These are phyloP conservation scores for Dolichallabes microphthalmus DNA, from an alignment of 2,113 vertebrate species.

Conservation along the genomic window DNA sequence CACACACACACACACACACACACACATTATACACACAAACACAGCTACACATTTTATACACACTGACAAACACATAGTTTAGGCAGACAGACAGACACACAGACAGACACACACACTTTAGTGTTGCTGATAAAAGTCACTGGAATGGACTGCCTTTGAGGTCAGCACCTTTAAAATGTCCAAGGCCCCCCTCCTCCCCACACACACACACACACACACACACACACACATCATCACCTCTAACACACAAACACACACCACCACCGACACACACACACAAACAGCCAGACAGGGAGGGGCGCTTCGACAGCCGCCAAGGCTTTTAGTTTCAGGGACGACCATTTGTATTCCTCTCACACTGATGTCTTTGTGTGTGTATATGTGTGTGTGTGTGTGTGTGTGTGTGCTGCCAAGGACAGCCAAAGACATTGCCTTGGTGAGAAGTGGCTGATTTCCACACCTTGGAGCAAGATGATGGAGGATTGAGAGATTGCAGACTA, in stretches of 20 bases:
- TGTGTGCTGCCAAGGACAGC: slow-evolving; percentile 68
- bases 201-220: too few relatives aligned
- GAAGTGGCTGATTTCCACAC: slow-evolving; percentile 61
- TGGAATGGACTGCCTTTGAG: slow-evolving; percentile 59
- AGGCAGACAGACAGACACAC: background rate
- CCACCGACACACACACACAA: background rate
- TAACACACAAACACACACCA: slow-evolving; percentile 9
- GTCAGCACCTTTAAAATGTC: slow-evolving; percentile 58
- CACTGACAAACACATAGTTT: background rate
- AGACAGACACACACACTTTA: slow-evolving; percentile 33
- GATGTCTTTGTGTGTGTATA: slow-evolving; percentile 27
- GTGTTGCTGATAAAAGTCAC: slow-evolving; percentile 52
- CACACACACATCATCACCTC: background rate
- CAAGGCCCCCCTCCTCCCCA: slow-evolving; percentile 43
- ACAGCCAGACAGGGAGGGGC: slow-evolving; percentile 38
- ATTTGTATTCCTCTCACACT: slow-evolving; percentile 70
- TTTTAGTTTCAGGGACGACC: slow-evolving; percentile 61
- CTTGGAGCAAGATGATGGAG: slow-evolving; percentile 44
- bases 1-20: too few relatives aligned
- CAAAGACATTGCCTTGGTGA: slow-evolving; percentile 70
- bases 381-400: slow-evolving; percentile 25
- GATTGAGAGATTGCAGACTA: slow-evolving; percentile 12
- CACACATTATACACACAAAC: too few relatives aligned
- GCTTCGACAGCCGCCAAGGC: slow-evolving; percentile 42
- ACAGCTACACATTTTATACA: background rate